These are phyloP conservation scores for Nyctereutes procyonoides DNA, from an alignment of 2,113 vertebrate genomes.

Conservation along the genomic window DNA sequence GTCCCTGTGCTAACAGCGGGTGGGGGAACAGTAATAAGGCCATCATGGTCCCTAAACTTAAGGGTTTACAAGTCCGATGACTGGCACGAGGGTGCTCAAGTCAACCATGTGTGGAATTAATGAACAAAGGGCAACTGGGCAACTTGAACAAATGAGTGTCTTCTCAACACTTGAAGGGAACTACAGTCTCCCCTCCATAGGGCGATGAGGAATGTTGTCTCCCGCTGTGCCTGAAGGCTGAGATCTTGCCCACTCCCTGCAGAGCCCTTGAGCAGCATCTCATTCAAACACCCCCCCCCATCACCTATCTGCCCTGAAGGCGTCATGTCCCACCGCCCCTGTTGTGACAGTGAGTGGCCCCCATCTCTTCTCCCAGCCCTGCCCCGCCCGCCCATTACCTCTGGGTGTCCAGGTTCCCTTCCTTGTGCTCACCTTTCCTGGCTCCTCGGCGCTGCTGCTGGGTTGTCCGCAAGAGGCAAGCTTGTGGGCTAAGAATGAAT, in stretches of 20 bases:
- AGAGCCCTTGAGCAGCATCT: neutral
- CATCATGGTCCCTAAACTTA: neutral
- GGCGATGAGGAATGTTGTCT: neutral
- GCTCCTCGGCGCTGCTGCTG: neutral
- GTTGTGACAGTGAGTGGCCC: too few relatives aligned
- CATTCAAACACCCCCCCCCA: neutral
- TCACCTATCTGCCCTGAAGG: neutral
- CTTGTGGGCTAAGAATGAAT: neutral
- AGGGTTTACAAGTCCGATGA: neutral
- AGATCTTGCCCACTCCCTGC: neutral
- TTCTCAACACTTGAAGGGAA: neutral
- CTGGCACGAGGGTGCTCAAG: neutral
- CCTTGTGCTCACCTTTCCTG: neutral
- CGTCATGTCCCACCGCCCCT: too few relatives aligned
- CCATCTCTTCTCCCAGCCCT: neutral
- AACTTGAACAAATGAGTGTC: neutral
- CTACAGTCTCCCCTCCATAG: accelerated
- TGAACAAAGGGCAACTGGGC: neutral
- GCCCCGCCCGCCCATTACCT: too few relatives aligned
- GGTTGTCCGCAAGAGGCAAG: neutral
- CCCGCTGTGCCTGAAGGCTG: neutral
- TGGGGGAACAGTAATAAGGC: neutral
- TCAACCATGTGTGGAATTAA: neutral
- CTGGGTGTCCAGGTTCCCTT: neutral
- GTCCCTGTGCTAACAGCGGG: neutral